Base-by-base conservation (phyloP, 2,113 vertebrate species). In the Hoplias malabaricus region DNA sequence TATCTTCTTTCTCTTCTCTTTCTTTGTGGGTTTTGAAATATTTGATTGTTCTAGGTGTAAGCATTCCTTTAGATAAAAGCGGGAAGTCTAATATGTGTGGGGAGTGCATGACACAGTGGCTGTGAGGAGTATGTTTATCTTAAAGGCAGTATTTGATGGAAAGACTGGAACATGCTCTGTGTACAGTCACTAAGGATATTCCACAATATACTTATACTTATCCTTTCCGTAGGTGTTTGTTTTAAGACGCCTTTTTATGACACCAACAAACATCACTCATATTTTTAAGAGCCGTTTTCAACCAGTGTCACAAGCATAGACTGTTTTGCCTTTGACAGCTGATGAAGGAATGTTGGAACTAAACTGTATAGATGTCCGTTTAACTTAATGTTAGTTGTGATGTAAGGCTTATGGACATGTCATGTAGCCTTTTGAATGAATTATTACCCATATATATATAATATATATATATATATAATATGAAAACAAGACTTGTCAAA, bases 1-100 rank as follows among this genome's bases (percentile, higher is more conserved):
- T 61, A 33, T 73, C 36, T 61, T 61, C 54, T 73, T 21, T 73
- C 38, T 46, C 71, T 72, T 42, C n/a, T 72, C 36, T 59, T 14
- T 71, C 19, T 36, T 34, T 50, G 14, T 5, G 31, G 43, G 38
- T 13, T 59, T 23, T 31, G 2, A 14, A 34, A 23, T 73, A 25
- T 61, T 33, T 69, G 46, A 56, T n/a, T 38, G 29, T 13, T 21
- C 19, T 3, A 23, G 7, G 5, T 23, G n/a, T 21, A 19, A 21
- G 48, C n/a, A 53, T 53, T 53, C n/a, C n/a, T 21, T 2, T 21
- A 21, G 21, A 16, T 53, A 21, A 27, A 29, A 7, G 27, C 31
- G 56, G 11, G 23, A 48, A 19, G 16, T 19, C 16, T n/a, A 48
- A 48, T 48, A n/a, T 5, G 16, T 48, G 16, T n/a, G 4, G 43